Base-by-base conservation (phyloP, 2,888 invertebrate species). In the Clusia tigrina region DNA sequence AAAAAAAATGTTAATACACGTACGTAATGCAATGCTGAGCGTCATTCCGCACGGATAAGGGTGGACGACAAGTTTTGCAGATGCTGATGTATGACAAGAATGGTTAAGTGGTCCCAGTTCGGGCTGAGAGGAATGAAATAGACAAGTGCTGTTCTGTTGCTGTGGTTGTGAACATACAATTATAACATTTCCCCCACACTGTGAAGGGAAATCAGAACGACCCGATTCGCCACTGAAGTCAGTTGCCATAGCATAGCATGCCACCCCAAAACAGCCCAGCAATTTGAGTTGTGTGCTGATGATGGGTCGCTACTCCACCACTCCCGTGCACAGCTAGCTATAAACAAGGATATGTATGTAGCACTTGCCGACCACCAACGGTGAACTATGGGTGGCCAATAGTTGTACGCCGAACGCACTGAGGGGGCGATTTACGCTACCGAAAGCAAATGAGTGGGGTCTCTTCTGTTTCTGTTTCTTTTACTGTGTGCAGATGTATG, bases 331-430 rank as follows among this genome's bases (percentile, higher is more conserved):
- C 48, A 58, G 17, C 18, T 22, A 32, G 12, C 6, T 32, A 32
- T n/a, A n/a, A n/a, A n/a, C n/a, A 6, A 12, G 6, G 32, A 9
- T 9, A 32, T 10, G 15, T 10, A 42, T 10, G n/a, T 10, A 5
- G n/a, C 10, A 42, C 3, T n/a, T 42, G n/a, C 3, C 12, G 26
- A 55, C 55, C 55, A 38, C 55, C 38, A 20, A 55, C 55, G 20
- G 55, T 55, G 55, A 18, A 64, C 76, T 76, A 74, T 74, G 74
- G 74, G 71, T 76, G 74, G 55, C 38, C 58, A 53, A 53, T 15
- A 32, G 32, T 42, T 3, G 3, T 42, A 42, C n/a, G 10, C 9
- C 42, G n/a, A 15, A n/a, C n/a, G n/a, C n/a, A n/a, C n/a, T n/a
- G n/a, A n/a, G n/a, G n/a, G 42, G 42, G 42, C 15, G 42, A 42